These are phyloP conservation scores for Lepus timidus DNA, from an alignment of 2,113 vertebrate species.

Conservation along the genomic window DNA sequence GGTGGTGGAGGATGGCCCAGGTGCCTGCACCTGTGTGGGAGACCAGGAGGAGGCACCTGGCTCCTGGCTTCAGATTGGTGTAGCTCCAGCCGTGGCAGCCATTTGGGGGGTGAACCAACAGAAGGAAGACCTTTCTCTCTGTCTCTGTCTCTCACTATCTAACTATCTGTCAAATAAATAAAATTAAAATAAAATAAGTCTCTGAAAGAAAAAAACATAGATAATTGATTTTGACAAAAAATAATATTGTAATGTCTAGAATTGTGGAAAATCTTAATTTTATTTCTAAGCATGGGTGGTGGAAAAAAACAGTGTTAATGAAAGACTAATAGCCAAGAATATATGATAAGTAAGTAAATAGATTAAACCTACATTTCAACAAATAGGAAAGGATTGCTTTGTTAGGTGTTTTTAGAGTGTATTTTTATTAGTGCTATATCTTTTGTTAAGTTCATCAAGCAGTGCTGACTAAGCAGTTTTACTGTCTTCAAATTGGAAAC, in stretches of 20 bases:
- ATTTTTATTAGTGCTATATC: not conserved
- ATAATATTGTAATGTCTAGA: not conserved
- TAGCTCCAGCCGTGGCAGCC: too few species aligned
- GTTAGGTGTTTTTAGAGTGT: conserved; percentile 30
- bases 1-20: too few species aligned
- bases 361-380: conserved; percentile 37
- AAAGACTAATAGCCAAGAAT: not conserved
- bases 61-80: too few species aligned
- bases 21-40: too few species aligned
- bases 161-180: too few species aligned
- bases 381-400: conserved; percentile 38
- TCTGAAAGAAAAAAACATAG: conserved; percentile 28
- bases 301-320: not conserved
- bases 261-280: conserved; percentile 53
- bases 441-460: conserved; percentile 20
- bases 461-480: conserved; percentile 13
- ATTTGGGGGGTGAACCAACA: too few species aligned
- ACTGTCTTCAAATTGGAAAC: conserved; percentile 31
- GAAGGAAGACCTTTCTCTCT: too few species aligned
- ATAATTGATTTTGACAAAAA: conserved; percentile 35
- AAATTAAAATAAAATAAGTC: too few species aligned
- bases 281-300: conserved; percentile 37
- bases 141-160: too few species aligned
- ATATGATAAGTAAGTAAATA: not conserved
- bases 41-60: too few species aligned